A percentile compares a stretch with the other conserved stretches of the same genome.
Conservation (phyloP, 2,113 vertebrate genomes). For the Nicator chloris region DNA sequence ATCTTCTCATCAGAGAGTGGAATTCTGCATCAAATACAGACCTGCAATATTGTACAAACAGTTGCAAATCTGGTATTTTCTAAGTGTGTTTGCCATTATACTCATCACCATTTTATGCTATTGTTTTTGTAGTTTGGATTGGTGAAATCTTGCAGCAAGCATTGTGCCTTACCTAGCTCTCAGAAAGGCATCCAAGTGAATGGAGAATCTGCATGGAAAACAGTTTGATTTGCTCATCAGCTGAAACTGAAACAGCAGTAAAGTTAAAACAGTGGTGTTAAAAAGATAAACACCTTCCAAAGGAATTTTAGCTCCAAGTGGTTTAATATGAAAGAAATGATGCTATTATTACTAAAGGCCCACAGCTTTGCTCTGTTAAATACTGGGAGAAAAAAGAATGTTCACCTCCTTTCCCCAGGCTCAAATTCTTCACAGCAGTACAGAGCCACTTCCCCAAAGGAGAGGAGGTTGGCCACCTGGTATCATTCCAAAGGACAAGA, state of each 20-base stretch:
- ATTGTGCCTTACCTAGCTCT: background rate
- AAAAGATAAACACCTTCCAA: background rate
- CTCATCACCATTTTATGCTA: background rate
- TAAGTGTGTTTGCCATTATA: background rate
- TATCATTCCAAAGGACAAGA: background rate
- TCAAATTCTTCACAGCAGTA: background rate
- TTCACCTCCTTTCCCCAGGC: background rate
- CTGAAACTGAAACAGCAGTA: background rate
- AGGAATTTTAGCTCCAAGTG: background rate
- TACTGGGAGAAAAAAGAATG: background rate
- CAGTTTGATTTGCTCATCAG: background rate
- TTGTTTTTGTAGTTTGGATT: background rate
- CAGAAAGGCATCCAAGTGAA: background rate
- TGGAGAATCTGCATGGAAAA: background rate
- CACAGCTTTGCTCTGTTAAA: background rate
- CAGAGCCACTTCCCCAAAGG: background rate
- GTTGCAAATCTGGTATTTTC: background rate
- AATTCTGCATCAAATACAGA: background rate
- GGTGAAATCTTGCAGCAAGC: background rate
- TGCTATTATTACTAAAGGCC: background rate
- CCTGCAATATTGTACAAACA: background rate
- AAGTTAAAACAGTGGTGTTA: background rate
- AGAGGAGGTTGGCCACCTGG: background rate
- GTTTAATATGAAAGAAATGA: background rate
- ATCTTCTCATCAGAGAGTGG: background rate